These are phyloP conservation scores for Menura novaehollandiae DNA, from an alignment of 2,113 vertebrate species.

Conservation along the genomic window DNA sequence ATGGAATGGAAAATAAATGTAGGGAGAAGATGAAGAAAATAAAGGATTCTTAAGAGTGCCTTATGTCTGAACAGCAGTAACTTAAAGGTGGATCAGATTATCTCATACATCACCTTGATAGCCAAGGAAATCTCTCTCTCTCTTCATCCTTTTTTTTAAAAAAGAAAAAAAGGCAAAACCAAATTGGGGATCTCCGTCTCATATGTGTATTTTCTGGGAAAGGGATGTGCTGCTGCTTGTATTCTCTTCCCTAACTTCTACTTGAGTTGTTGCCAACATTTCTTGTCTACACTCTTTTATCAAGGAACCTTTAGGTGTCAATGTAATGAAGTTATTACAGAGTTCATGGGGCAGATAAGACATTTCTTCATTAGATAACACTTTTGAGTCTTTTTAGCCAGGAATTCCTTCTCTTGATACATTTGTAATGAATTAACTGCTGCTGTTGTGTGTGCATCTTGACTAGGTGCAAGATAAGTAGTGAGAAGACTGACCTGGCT, in stretches of 20 bases:
- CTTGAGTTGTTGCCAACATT: not conserved
- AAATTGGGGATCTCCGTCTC: not conserved
- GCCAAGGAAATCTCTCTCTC: not conserved
- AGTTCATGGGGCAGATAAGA: not conserved
- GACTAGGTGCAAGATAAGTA: not conserved
- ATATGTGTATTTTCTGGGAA: not conserved
- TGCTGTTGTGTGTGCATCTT: not conserved
- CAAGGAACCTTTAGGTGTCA: not conserved
- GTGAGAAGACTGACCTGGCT: not conserved
- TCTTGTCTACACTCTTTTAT: not conserved
- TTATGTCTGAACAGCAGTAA: slow-evolving; percentile 2
- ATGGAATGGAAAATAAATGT: slow-evolving; percentile 5
- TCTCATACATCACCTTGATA: not conserved
- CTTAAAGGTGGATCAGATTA: not conserved
- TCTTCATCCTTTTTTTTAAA: not conserved
- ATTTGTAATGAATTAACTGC: not conserved
- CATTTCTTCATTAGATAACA: not conserved
- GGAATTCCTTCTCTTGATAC: not conserved
- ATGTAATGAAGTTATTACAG: not conserved
- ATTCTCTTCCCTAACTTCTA: not conserved
- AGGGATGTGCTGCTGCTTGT: not conserved
- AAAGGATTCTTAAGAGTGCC: not conserved
- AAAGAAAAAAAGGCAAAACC: not conserved
- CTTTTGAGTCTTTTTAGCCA: not conserved
- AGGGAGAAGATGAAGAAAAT: not conserved